Percentiles rank a stretch among this genome's conserved stretches.
Conservation (phyloP, 2,797 vertebrate species). For the Rhinichthys osculus region DNA sequence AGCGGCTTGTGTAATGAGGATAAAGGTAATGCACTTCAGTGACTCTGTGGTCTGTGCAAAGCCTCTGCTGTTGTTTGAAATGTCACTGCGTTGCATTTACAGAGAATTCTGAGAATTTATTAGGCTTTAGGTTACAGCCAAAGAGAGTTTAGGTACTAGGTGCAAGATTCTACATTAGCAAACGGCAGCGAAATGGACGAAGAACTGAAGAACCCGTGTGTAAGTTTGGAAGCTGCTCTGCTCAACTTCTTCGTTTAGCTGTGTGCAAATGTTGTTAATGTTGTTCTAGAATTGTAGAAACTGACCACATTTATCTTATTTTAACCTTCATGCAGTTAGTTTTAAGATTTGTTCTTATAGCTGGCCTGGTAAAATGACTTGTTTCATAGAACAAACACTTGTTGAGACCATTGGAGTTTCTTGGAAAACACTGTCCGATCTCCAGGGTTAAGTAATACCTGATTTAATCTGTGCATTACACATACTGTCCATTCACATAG, state of each 20-base stretch:
- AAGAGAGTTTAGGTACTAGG: constrained; percentile 15
- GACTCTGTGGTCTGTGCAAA: constrained; percentile 30
- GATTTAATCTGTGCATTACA: constrained; percentile 13
- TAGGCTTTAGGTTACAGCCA: constrained; percentile 19
- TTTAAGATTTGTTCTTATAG: neutral
- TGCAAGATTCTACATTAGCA: neutral
- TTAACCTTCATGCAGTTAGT: neutral
- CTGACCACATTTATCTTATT: neutral
- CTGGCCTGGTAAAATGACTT: neutral
- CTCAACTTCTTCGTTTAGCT: neutral
- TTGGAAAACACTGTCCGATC: neutral
- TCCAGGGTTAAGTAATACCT: neutral
- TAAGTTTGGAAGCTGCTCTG: constrained; percentile 34
- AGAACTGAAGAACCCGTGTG: constrained; percentile 39
- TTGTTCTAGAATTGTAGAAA: neutral
- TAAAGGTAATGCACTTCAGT: constrained; percentile 23
- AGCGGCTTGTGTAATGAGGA: constrained; percentile 30
- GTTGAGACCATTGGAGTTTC: neutral
- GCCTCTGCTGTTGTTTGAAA: constrained; percentile 33
- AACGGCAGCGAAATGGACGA: constrained; percentile 31
- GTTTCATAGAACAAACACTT: neutral
- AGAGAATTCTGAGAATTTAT: constrained; percentile 28
- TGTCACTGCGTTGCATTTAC: constrained; percentile 37
- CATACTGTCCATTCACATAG: neutral
- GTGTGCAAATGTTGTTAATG: neutral